Evolutionary conservation across 2,113 vertebrate genomes (phyloP), one percentile per base, ranked within the genome.

Genomic region (Cavia aperea): DNA sequence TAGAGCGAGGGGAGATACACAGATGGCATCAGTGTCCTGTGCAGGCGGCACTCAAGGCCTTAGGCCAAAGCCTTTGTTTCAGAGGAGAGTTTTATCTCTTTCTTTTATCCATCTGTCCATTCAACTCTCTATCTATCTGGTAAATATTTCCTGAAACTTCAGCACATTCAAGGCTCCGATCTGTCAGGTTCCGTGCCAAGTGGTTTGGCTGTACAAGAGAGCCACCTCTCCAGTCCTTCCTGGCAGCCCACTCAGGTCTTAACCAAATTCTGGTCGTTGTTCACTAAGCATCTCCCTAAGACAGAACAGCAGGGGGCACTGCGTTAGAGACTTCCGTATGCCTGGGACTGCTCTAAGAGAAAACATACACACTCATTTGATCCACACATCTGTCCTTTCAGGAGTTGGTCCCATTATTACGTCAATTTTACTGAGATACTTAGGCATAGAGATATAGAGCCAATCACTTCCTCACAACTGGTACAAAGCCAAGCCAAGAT

Each of bases 1-100:
- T 83, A n/a, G 73, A 92, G 65, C 24, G 82, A 95, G 58, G 31
- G 73, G 81, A 70, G 70, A 46, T 13, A 65, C 58, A n/a, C 84
- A 89, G 91, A 95, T 93, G 93, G 94, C 29, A n/a, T 62, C 70
- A 62, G 91, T 63, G 86, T 82, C 91, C 81, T 73, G 0, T 60
- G 83, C 8, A 87, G 94, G 86, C 72, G 33, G 75, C 24, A 18
- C 31, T 86, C 81, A 43, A 91, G 81, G 66, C 81, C 39, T 87
- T 3, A 5, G 77, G 84, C 87, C 75, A 81, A 75, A 72, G 85
- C 23, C 89, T 94, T 93, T 86, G 92, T 90, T 92, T 63, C 84
- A 75, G 49, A 83, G 72, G 87, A 94, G 29, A 33, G 62, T 36
- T 91, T 83, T 77, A 63, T 93, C 49, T 86, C 21, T 62, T 65